Conservation (phyloP, 2,888 invertebrate species). For the Galeopsomyia nigrocyanea region DNA sequence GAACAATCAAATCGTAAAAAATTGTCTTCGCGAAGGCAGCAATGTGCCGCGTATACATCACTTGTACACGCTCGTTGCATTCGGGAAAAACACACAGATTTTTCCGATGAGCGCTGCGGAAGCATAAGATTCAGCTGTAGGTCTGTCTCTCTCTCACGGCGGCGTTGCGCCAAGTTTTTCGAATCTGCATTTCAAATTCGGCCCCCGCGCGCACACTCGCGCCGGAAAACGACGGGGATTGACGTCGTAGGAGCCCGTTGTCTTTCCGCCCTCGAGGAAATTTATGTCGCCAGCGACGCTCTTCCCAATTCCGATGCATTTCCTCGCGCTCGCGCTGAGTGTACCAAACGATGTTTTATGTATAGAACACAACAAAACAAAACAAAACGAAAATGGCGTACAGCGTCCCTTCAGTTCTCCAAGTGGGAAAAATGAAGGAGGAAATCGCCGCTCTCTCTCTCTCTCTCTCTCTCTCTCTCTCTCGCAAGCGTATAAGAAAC, state of each 20-base stretch:
- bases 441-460: constrained; percentile 36
- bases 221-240: constrained; percentile 43
- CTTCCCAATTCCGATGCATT: constrained; percentile 47
- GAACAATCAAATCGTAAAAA: too few species aligned
- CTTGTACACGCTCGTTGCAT: too few species aligned
- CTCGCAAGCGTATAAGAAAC: neutral
- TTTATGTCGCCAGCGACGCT: constrained; percentile 42
- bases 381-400: neutral
- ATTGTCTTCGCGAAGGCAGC: too few species aligned
- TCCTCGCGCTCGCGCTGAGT: constrained; percentile 21
- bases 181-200: constrained; percentile 48
- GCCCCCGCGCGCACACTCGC: too few species aligned
- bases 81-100: constrained; percentile 1
- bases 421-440: constrained; percentile 12
- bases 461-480: too few species aligned
- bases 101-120: constrained; percentile 3
- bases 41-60: too few species aligned
- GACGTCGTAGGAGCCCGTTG: constrained; percentile 37
- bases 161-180: constrained; percentile 44
- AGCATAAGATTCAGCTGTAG: too few species aligned
- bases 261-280: constrained; percentile 36
- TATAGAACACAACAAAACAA: constrained; percentile 31
- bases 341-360: constrained; percentile 44
- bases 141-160: neutral
- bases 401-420: neutral